Base-by-base conservation (phyloP, 2,888 invertebrate genomes). In the Dynastes hyllus region DNA sequence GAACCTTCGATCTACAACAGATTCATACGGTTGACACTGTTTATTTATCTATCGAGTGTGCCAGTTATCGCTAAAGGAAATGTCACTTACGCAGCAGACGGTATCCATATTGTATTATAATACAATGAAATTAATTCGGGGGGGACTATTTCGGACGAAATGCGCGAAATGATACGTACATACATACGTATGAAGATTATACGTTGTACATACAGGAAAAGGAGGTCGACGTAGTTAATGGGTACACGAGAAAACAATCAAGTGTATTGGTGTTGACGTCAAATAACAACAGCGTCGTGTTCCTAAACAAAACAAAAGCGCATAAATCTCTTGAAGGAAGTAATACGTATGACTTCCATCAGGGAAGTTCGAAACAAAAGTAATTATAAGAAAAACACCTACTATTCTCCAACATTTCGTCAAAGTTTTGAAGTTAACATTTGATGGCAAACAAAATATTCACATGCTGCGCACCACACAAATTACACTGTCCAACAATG, bases 11-110 rank as follows among this genome's bases (percentile, higher is more conserved):
- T 45, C 45, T 8, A 8, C 45, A 45, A 45, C n/a, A 63, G 63
- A 32, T 63, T 13, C 63, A 29, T 13, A 6, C 29, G 27, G 61
- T 61, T 29, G 22, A 29, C 29, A 29, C n/a, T 67, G 50, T 45
- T 67, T 67, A 22, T 16, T 32, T 37, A 65, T 65, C 32, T 65
- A 29, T 65, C 22, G 45, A 67, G 66, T 45, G 66, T 37, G 16
- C 55, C 22, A 55, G 55, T 67, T 67, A 67, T 67, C 66, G 66
- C 16, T 22, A 67, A 45, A 67, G 66, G 66, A 67, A 67, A 67
- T 67, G 66, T 67, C 66, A 45, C 40, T 22, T 55, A 55, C 22
- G 55, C n/a, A 22, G 55, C 22, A 55, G 40, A 45, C 40, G 22
- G 66, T n/a, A 67, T 67, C 66, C 66, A 40, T 67, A 67, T 16